Base-by-base conservation (phyloP, 2,797 vertebrate species). In the Poecilia wingei region DNA sequence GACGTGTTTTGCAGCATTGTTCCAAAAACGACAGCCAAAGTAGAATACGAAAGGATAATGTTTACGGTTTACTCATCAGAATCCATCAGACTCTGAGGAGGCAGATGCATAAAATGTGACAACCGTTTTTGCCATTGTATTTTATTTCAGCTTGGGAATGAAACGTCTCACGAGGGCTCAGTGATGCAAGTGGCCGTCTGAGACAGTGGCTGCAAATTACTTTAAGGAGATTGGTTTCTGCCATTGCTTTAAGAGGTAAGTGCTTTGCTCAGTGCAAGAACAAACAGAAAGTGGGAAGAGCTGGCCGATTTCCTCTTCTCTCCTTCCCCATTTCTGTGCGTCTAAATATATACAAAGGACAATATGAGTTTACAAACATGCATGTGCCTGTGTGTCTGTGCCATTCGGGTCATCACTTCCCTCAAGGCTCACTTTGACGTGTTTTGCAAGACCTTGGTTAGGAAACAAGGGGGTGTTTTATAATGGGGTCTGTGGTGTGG, bases 131-230 rank as follows among this genome's bases (percentile, higher is more conserved):
- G 43, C 78, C 31, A 41, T 72, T 47, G 79, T 75, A 70, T 84
- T 86, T 89, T 46, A 90, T 88, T 86, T 87, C 72, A 82, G 80
- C 80, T 83, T 84, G 83, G 55, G 86, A 87, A 88, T 88, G 73
- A 89, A 91, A 90, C 79, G 82, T 89, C 85, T 89, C 57, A 82
- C 82, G 90, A 86, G 85, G 82, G 81, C 82, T 89, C 82, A 90
- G 79, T 91, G 88, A 92, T 84, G 89, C 88, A 31, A 84, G 84
- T 85, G 82, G 81, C 85, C 74, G 84, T 93, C 88, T 93, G 85
- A 87, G 80, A 86, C 91, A 87, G 86, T 86, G 87, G 91, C 86
- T 91, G 87, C 88, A 90, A 91, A 94, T 91, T 85, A 90, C 92
- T 91, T 81, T 86, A 91, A 89, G 83, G 80, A 92, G 85, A 94